Evolutionary conservation across 2,797 vertebrate genomes (phyloP).

Genomic region (Gymnoscopelus braueri): DNA sequence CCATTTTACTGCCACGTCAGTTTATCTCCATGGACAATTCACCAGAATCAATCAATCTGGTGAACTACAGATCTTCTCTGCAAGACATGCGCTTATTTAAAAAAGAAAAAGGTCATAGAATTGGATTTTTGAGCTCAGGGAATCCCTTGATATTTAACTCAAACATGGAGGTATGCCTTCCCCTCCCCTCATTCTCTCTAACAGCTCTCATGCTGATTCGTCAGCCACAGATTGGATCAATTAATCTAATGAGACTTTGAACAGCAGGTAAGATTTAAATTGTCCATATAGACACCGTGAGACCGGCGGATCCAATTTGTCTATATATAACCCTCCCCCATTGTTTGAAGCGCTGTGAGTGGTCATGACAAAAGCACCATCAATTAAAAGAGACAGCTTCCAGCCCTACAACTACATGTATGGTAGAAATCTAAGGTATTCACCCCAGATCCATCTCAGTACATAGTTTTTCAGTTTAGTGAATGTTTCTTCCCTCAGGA

Average conservation of each 20-base stretch:
- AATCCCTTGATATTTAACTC: constrained; percentile 63
- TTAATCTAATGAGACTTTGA: constrained; percentile 58
- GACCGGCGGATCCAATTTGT: constrained; percentile 32
- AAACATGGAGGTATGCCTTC: constrained; percentile 39
- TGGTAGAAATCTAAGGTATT: constrained; percentile 7
- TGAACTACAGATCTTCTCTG: constrained; percentile 44
- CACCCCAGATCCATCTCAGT: constrained; percentile 22
- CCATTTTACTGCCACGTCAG: constrained; percentile 64
- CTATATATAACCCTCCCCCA: constrained; percentile 50
- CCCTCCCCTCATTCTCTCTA: constrained; percentile 45
- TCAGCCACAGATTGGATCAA: constrained; percentile 55
- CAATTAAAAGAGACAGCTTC: constrained; percentile 57
- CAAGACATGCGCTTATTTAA: constrained; percentile 56
- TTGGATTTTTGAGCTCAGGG: constrained; percentile 62
- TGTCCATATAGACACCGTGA: constrained; percentile 49
- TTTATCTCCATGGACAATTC: constrained; percentile 43
- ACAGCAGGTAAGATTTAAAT: constrained; percentile 60
- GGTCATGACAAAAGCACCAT: constrained; percentile 47
- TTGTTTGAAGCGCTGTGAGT: constrained; percentile 25
- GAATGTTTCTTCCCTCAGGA: constrained; percentile 5
- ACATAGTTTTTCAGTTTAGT: constrained; percentile 16
- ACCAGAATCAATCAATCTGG: constrained; percentile 43
- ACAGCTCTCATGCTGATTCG: constrained; percentile 52
- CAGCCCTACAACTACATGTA: not conserved
- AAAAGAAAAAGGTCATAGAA: constrained; percentile 62